Evolutionary conservation across 2,888 invertebrate species (phyloP), one percentile per base, ranked within the genome.

Genomic region (Rhyacophila evoluta): DNA sequence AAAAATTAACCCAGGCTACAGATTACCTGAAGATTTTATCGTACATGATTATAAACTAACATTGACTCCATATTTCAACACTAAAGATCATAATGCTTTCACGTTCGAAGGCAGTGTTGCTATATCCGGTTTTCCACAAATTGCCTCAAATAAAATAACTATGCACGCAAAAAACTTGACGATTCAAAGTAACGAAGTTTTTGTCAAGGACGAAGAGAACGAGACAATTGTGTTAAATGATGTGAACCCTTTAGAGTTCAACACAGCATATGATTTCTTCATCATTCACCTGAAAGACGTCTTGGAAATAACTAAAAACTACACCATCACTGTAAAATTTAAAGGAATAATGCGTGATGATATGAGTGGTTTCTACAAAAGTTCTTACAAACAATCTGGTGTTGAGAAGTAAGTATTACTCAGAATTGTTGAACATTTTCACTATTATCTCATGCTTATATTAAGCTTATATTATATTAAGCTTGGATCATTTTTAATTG

Each of bases 341-440:
- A 77, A 25, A 4, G 75, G 68, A n/a, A 70, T 28, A 8, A 36
- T 79, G 6, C 33, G 72, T 83, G 85, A 87, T 0, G 90, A 90
- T 79, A 86, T 92, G 81, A 88, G 85, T 76, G 93, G 93, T 74
- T 93, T 93, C 83, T 93, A 93, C 83, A 89, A 89, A 76, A 92
- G 92, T 83, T 90, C 89, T 41, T 93, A 93, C 83, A 83, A 55
- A 25, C 25, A 55, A 29, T 27, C 10, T 11, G 19, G 28, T 29
- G 28, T 28, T 0, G n/a, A 12, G 11, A 69, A 69, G 33, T 29
- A 33, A 33, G 69, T 28, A 3, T 4, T n/a, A n/a, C n/a, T n/a
- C n/a, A n/a, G n/a, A n/a, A n/a, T n/a, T n/a, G n/a, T n/a, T n/a
- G n/a, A n/a, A n/a, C n/a, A n/a, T n/a, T n/a, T n/a, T n/a, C n/a